These are phyloP conservation scores for Drosophila saltans DNA, from an alignment of 1,140 invertebrate genomes.

Conservation along the genomic window DNA sequence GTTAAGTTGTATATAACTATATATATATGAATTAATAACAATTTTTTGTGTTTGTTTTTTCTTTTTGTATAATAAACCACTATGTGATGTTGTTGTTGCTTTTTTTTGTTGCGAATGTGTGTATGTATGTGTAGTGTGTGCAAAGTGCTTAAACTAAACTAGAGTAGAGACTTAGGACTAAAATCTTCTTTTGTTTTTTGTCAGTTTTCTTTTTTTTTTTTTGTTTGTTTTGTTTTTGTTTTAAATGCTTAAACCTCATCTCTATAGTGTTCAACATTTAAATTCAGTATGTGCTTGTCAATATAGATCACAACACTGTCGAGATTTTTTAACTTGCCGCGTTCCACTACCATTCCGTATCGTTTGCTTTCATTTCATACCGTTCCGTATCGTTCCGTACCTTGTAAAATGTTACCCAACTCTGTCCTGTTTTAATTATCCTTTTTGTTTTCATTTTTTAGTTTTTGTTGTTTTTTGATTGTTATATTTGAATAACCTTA, in stretches of 20 bases:
- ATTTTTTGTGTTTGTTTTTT: conserved; percentile 45
- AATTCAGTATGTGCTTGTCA: conserved; percentile 74
- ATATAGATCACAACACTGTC: conserved; percentile 79
- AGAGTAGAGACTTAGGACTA: conserved; percentile 5
- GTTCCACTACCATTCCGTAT: background rate
- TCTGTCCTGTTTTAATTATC: background rate
- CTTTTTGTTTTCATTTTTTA: conserved; percentile 21
- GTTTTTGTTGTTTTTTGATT: conserved; percentile 13
- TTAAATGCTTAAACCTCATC: conserved; percentile 52
- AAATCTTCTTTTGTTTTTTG: background rate
- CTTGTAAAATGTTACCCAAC: conserved; percentile 51
- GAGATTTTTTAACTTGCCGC: conserved; percentile 62
- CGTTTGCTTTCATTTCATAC: background rate
- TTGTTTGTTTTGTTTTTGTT: conserved; percentile 29
- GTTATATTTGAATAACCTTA: conserved; percentile 48
- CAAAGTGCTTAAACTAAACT: conserved; percentile 49
- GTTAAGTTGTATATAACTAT: conserved; percentile 23
- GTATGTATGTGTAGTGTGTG: conserved; percentile 31
- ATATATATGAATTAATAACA: conserved; percentile 63
- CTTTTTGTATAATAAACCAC: conserved; percentile 54
- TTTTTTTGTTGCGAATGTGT: conserved; percentile 19
- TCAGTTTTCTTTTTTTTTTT: conserved; percentile 26
- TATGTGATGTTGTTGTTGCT: conserved; percentile 54
- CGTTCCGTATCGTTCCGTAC: no score
- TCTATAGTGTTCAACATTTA: conserved; percentile 53